Base-by-base conservation (phyloP, 1,140 invertebrate genomes). In the Bombus balteatus region DNA sequence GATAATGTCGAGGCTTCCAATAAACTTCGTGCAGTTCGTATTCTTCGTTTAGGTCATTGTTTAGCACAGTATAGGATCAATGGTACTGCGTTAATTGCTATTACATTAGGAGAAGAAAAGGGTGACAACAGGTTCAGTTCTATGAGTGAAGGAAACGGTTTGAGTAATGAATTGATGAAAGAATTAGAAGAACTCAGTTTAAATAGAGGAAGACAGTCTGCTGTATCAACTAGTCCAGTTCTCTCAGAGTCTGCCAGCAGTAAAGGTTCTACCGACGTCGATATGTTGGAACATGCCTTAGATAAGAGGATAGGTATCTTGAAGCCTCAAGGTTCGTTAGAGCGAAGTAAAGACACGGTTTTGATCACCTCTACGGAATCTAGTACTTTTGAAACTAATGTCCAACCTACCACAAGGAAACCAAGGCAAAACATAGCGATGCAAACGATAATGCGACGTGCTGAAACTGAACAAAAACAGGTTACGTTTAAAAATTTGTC, bases 391-490 rank as follows among this genome's bases (percentile, higher is more conserved):
- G 82, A 85, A 25, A 90, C 75, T 9, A 89, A 75, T 25, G 68
- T 92, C 37, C 66, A 82, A 25, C 87, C 92, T 0, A 81, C 88
- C 1, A 83, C 91, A 91, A 89, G 95, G 86, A 92, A 96, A 94
- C 91, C 95, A 86, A 92, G 97, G 91, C 96, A 96, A 84, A 97
- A 97, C 93, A 96, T 97, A 78, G 97, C 97, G 1, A 96, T 98
- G 95, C 97, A 98, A 92, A 97, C 97, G 84, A 97, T 97, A 90
- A 96, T 97, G 95, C 92, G 93, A 32, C 92, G 94, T 13, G 94
- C 93, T 2, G 94, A 94, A 71, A 94, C 88, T 0, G 94, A 94
- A 34, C 94, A 94, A 25, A 94, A 94, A 77, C 94, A 94, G 88
- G 94, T 94, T 34, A 94, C 93, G 2, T 94, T 94, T n/a, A 94